Base-by-base conservation (phyloP, 2,888 invertebrate genomes). In the Acleris emargana region DNA sequence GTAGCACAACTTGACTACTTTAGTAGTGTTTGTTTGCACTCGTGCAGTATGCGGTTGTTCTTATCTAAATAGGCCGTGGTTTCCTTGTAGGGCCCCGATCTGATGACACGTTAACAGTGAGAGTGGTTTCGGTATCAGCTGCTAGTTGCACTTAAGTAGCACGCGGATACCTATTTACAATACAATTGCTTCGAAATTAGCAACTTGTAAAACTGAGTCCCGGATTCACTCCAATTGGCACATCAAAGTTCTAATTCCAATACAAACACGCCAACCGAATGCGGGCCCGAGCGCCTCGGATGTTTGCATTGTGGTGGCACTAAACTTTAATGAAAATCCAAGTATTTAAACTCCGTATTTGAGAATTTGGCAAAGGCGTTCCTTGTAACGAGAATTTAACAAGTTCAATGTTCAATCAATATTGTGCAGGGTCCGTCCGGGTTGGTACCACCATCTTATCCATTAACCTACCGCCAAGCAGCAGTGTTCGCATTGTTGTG, bases 41-140 rank as follows among this genome's bases (percentile, higher is more conserved):
- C 81, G 83, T 81, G 81, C 76, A 75, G 73, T 76, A 70, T 77
- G 76, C 77, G 76, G 75, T 71, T 67, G 72, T 69, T 72, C 80
- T 91, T 91, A 91, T 91, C 91, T 88, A 89, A 86, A 77, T 88
- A 77, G 88, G 86, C 78, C 87, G 87, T 84, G 75, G 87, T 88
- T 89, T 91, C 89, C 91, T 89, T 74, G 78, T 79, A 77, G 77
- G 80, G 78, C 77, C 79, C 72, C 32, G 32, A 32, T 32, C 81
- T 76, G 78, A 76, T 79, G 78, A 81, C 80, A 80, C 77, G 81
- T 79, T 80, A 22, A 45, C 25, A 58, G 64, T 43, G 55, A 64
- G 60, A 58, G 62, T 64, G 58, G 51, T 57, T 62, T 47, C 52
- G 55, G 57, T 67, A 52, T 64, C 53, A 58, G 54, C 20, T 58